These are phyloP conservation scores for Chalcis sispes DNA, from an alignment of 2,888 invertebrate genomes.

Conservation along the genomic window DNA sequence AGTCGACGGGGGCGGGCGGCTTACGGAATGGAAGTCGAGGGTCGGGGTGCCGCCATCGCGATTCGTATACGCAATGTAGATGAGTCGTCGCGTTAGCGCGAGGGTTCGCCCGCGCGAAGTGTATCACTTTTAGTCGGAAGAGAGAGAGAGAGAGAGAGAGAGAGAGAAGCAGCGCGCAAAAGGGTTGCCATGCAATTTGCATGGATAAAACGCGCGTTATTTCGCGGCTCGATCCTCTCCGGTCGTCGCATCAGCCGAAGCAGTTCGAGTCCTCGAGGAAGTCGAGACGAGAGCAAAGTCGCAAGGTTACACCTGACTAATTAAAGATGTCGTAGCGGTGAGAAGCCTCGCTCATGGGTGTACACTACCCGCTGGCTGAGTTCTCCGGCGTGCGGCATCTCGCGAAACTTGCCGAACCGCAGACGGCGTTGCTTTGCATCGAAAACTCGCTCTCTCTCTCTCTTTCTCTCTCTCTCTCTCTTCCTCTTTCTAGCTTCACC, in stretches of 20 bases:
- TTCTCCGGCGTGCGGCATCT: not conserved
- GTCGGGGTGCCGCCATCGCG: too few relatives aligned
- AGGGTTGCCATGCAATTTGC: slow-evolving; percentile 16
- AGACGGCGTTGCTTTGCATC: not conserved
- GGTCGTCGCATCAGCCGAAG: not conserved
- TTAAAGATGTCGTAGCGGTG: slow-evolving; percentile 52
- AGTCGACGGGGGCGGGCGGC: not conserved
- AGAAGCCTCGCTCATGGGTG: too few relatives aligned
- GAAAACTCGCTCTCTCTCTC: not conserved
- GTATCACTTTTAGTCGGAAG: slow-evolving; percentile 16
- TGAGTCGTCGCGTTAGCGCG: not conserved
- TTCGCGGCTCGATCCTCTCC: not conserved
- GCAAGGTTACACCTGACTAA: slow-evolving; percentile 49
- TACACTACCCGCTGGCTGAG: not conserved
- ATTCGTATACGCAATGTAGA: slow-evolving; percentile 32
- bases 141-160: too few relatives aligned
- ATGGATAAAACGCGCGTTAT: slow-evolving; percentile 26
- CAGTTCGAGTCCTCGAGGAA: too few relatives aligned
- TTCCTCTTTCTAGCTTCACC: slow-evolving; percentile 39
- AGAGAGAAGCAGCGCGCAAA: too few relatives aligned
- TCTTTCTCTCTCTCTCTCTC: not conserved
- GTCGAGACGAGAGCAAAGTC: slow-evolving; percentile 24
- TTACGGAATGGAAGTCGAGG: slow-evolving; percentile 1
- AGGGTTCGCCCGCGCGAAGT: too few relatives aligned
- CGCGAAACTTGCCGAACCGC: not conserved